Base-by-base conservation (phyloP, 2,113 vertebrate genomes). In the Xiphophorus hellerii region DNA sequence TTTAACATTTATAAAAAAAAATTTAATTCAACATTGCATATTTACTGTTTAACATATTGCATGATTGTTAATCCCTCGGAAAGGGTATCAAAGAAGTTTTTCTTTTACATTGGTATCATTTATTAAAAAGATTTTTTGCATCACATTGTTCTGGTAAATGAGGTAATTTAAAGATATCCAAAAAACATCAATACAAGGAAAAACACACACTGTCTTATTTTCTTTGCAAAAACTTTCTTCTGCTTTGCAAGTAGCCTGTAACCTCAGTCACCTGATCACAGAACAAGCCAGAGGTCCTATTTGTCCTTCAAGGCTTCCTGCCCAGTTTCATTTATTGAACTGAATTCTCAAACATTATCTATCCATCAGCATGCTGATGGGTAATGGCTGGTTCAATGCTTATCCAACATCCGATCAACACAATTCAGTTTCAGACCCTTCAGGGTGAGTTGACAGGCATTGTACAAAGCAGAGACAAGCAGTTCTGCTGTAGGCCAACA, bases 11-110 rank as follows among this genome's bases (percentile, higher is more conserved):
- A 69, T 54, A 61, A 58, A 74, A 35, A 37, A 22, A 81, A 86
- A 71, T 84, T 84, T 84, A 82, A 27, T 81, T 82, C 67, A 39
- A 68, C 79, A 77, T 90, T 94, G 91, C 91, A 94, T 93, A 92
- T 91, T 91, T 84, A 69, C 29, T 74, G 74, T 84, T 83, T 44
- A 83, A 87, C 86, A 83, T 90, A 88, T 90, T 90, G 88, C 84
- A 89, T 84, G 28, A 54, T 87, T 62, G 33, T 74, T 58, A 62
- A 69, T 69, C 44, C 71, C 35, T 79, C 28, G 31, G 74, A 60
- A 78, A 71, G 82, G 82, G 71, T 62, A 84, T 4, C 14, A 37
- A 28, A 74, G 2, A 88, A 73, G 33, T 78, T 28, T 27, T 74
- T 80, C 74, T 64, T 51, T 75, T 80, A 73, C 58, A 77, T 67